These are phyloP conservation scores for Melanogrammus aeglefinus DNA, from an alignment of 2,797 vertebrate species.

Conservation along the genomic window DNA sequence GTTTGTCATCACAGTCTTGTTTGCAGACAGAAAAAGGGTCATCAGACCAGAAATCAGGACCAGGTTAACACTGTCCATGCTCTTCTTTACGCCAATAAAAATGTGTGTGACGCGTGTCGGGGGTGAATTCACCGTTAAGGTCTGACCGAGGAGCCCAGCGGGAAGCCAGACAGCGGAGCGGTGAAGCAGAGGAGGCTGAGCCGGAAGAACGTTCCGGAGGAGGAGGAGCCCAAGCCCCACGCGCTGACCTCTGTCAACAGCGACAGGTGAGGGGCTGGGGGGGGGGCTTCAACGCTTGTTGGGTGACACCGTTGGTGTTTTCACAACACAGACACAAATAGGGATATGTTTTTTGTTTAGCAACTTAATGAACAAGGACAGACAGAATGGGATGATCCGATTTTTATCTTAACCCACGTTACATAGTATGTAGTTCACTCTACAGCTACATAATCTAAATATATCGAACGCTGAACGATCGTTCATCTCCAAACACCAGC, in stretches of 20 bases:
- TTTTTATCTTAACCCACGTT: background rate
- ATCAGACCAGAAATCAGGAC: too few species aligned
- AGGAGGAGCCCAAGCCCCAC: slow-evolving; percentile 79
- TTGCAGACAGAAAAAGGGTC: too few species aligned
- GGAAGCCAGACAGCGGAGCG: slow-evolving; percentile 77
- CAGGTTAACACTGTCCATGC: too few species aligned
- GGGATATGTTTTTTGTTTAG: background rate
- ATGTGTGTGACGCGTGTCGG: too few species aligned
- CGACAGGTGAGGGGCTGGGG: slow-evolving; percentile 76
- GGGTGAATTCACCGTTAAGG: slow-evolving; percentile 66
- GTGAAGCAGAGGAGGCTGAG: slow-evolving; percentile 81
- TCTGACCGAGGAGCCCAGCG: slow-evolving; percentile 82
- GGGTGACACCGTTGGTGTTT: too few species aligned
- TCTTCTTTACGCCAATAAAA: too few species aligned
- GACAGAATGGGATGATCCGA: background rate
- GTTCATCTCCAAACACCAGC: background rate
- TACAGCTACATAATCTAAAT: background rate
- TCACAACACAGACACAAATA: too few species aligned
- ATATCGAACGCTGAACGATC: background rate
- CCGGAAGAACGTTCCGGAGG: slow-evolving; percentile 72
- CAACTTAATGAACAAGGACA: background rate
- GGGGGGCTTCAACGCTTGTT: too few species aligned
- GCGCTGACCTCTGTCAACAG: slow-evolving; percentile 82
- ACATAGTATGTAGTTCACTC: too few species aligned
- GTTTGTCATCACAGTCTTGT: too few species aligned